A percentile compares a stretch with the other conserved stretches of the same genome.
These are phyloP conservation scores for Solenopsis fugax DNA, from an alignment of 1,140 invertebrate genomes.

Conservation along the genomic window DNA sequence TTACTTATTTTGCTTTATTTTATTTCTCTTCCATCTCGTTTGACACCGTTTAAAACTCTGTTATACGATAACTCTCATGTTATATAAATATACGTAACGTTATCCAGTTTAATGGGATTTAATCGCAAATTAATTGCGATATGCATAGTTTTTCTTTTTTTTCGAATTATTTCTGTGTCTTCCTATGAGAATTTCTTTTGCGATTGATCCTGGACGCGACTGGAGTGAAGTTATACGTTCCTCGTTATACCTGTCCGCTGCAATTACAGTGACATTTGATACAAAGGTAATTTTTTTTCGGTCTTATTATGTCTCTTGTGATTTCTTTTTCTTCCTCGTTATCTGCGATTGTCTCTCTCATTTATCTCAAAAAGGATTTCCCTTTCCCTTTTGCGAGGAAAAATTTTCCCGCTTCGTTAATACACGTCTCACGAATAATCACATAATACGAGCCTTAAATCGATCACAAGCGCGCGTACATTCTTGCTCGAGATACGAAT, in stretches of 20 bases:
- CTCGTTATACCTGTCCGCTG: neutral
- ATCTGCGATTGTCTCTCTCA: neutral
- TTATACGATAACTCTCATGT: neutral
- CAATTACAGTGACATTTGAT: constrained; percentile 1
- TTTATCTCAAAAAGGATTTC: neutral
- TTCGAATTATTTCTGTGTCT: no score
- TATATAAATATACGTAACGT: neutral
- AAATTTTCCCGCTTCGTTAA: neutral
- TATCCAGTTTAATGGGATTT: constrained; percentile 2
- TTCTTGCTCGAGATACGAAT: constrained; percentile 22
- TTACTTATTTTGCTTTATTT: neutral
- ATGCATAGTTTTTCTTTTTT: neutral
- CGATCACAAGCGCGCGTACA: neutral
- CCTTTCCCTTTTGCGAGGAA: neutral
- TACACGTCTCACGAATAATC: constrained; percentile 1
- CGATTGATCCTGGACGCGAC: neutral
- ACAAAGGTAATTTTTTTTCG: neutral
- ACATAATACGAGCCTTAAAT: neutral
- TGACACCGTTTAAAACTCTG: neutral
- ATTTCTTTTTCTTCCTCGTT: neutral
- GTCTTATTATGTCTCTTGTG: neutral
- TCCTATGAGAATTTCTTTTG: neutral
- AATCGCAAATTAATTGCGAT: neutral
- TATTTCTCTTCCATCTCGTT: neutral
- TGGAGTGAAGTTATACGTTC: neutral